Evolutionary conservation across 2,797 vertebrate genomes (phyloP).

Genomic region (Nyctibius grandis): DNA sequence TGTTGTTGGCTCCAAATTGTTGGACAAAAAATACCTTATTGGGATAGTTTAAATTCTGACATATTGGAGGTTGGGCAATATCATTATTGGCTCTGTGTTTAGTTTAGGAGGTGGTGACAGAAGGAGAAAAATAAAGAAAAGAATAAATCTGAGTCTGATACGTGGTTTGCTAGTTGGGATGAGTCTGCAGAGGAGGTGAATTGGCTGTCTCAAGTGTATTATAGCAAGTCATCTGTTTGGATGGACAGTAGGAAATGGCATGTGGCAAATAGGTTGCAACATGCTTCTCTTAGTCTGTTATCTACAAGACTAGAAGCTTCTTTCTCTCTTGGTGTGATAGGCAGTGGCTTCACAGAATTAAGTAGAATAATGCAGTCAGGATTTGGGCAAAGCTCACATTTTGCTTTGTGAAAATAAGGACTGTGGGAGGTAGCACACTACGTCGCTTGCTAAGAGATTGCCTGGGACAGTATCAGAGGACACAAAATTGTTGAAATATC

Average conservation of each 20-base stretch:
- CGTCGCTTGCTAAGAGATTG: not conserved
- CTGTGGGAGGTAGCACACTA: not conserved
- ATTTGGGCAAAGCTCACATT: not conserved
- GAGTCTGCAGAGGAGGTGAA: not conserved
- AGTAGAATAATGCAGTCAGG: not conserved
- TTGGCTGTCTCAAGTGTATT: not conserved
- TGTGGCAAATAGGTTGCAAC: not conserved
- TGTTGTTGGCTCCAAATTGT: not conserved
- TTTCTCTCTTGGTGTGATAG: not conserved
- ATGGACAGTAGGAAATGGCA: not conserved
- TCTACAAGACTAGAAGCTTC: not conserved
- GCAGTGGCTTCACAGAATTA: not conserved
- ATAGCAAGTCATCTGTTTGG: not conserved
- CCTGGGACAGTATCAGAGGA: not conserved
- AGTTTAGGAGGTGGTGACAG: not conserved
- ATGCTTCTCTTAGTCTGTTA: not conserved
- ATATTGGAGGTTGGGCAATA: not conserved
- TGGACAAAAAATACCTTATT: not conserved
- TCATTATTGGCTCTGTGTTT: not conserved
- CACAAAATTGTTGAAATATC: not conserved
- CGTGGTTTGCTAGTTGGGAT: not conserved
- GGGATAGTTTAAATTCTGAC: not conserved
- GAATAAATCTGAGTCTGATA: not conserved
- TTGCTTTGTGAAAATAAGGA: not conserved
- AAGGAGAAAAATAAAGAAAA: not conserved